phyloP scores from a whole-genome alignment of 2,797 vertebrate genomes.

The Myiotriccus ornatus region DNA sequence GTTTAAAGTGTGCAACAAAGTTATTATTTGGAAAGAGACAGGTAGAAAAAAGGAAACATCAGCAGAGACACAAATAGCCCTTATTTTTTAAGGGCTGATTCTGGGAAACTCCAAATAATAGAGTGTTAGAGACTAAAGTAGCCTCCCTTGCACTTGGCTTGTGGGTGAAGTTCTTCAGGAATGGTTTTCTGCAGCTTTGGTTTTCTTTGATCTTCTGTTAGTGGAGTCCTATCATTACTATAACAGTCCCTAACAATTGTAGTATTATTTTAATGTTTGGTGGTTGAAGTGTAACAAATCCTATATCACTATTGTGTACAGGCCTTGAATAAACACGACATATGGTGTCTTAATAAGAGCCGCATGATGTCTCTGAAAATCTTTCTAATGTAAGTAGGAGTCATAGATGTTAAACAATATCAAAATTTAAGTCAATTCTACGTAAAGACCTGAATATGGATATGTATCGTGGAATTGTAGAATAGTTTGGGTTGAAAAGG shows the following conservation, averaged over 20 bases:
- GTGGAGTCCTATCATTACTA: background rate
- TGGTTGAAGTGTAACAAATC: background rate
- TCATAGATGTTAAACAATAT: background rate
- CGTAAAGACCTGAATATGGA: background rate
- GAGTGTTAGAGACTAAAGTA: background rate
- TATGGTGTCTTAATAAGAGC: background rate
- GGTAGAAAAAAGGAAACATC: background rate
- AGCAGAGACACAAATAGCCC: background rate
- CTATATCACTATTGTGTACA: background rate
- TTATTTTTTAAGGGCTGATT: background rate
- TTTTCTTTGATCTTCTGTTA: background rate
- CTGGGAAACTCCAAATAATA: background rate
- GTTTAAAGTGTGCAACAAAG: background rate
- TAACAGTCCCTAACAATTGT: background rate
- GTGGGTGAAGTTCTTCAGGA: background rate
- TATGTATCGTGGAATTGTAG: background rate
- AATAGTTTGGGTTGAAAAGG: background rate
- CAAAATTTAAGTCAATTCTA: background rate
- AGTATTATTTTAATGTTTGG: background rate
- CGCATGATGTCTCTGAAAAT: background rate
- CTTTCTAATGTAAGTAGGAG: background rate
- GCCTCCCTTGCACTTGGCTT: background rate
- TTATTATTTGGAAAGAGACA: background rate
- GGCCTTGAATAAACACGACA: background rate
- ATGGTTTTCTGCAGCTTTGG: background rate